phyloP scores from a whole-genome alignment of 35 echinoderm and acorn worm species.

The Holothuria glaberrima region DNA sequence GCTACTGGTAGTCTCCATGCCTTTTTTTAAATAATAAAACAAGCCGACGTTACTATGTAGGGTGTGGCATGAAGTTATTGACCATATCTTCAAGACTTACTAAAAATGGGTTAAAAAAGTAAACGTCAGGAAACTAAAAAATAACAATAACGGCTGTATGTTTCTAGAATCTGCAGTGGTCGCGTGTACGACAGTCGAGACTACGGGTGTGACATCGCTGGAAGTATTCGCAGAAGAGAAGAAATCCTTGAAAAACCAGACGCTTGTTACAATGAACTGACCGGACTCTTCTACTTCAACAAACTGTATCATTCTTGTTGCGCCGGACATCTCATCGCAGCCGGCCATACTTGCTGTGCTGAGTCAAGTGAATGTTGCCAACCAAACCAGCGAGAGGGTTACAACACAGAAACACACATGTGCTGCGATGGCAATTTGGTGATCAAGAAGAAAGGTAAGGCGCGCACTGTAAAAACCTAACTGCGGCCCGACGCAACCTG shows the following conservation, averaged over 20 bases:
- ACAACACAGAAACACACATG: background rate
- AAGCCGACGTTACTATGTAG: no score
- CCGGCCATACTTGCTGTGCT: background rate
- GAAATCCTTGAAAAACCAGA: slow-evolving; percentile 13
- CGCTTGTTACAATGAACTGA: background rate
- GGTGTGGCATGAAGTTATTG: no score
- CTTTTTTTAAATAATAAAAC: no score
- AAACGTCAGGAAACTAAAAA: background rate
- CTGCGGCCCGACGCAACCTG: no score
- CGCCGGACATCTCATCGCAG: background rate
- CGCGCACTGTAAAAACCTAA: no score
- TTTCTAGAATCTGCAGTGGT: slow-evolving; percentile 7
- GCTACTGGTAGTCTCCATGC: no score
- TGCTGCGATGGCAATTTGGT: slow-evolving; percentile 9
- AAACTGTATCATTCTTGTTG: slow-evolving; percentile 8
- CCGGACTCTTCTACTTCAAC: slow-evolving; percentile 1
- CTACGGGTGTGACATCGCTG: background rate
- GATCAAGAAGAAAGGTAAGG: background rate
- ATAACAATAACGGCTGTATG: background rate
- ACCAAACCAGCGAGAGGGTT: background rate
- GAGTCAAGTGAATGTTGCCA: background rate
- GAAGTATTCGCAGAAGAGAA: background rate
- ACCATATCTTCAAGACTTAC: no score
- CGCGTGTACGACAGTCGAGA: slow-evolving; percentile 7
- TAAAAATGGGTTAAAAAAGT: no score